Evolutionary conservation across 2,797 vertebrate species (phyloP), one percentile per base, ranked within the genome.

Genomic region (Diceros bicornis): DNA sequence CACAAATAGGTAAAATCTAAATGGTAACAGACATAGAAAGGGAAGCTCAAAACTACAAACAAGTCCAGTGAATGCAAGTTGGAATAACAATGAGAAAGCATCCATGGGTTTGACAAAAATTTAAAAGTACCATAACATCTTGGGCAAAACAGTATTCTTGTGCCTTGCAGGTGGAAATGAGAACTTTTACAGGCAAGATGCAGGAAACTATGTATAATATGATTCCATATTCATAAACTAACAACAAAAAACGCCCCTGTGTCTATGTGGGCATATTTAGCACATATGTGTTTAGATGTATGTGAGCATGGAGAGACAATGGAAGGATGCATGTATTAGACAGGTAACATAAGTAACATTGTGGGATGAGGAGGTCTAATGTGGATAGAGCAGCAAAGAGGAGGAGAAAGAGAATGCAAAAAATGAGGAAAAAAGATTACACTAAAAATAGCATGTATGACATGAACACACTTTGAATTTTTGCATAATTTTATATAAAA

Each of bases 11-110:
- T 61, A 52, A 86, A 89, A 44, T 94, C 27, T 84, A 94, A 96
- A 95, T 74, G 74, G 11, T 37, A 90, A 37, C 34, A 77, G 18
- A 61, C 41, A 62, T 84, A 64, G 16, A 25, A 61, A 96, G 93
- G 59, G 62, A 88, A 87, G 37, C n/a, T 89, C 57, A 59, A 91
- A 96, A 88, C 84, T 37, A 27, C 27, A 87, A 94, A 82, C 20
- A 87, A 96, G 27, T 78, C 23, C 84, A 50, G 50, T 20, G 78
- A 87, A 83, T 59, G 32, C 17, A 79, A 83, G 84, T 86, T 87
- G 61, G 94, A 95, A 27, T 69, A 69, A 96, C 52, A 92, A 55
- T 47, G 52, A 87, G 32, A 93, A 87, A 78, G 16, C 1, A 16
- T 8, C 8, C 23, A 47, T 14, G 83, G 25, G 29, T 92, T 78